Conservation (phyloP, 2,113 vertebrate species). For the Pardalotus punctatus region DNA sequence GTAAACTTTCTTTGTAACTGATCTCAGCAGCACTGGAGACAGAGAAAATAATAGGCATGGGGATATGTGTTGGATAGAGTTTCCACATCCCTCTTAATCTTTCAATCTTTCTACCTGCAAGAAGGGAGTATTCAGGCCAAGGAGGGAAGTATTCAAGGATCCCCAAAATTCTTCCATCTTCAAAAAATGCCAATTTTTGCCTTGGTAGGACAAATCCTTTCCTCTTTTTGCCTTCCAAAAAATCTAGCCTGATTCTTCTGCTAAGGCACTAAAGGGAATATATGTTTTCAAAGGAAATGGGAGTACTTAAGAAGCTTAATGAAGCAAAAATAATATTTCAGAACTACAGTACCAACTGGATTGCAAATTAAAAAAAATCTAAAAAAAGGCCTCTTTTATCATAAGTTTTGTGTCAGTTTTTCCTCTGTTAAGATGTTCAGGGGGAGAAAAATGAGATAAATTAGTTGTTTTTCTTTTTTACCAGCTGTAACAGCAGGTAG, state of each 20-base stretch:
- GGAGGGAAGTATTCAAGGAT: background rate
- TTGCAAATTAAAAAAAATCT: background rate
- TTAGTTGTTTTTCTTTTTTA: slow-evolving; percentile 26
- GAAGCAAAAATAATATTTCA: background rate
- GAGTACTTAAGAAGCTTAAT: slow-evolving; percentile 3
- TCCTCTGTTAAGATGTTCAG: slow-evolving; percentile 5
- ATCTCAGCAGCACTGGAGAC: background rate
- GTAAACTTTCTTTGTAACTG: background rate
- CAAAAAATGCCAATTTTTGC: background rate
- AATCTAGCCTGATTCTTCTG: background rate
- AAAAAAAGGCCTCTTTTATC: background rate
- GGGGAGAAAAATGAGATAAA: slow-evolving; percentile 33
- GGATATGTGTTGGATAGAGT: background rate
- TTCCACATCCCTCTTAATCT: background rate
- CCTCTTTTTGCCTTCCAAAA: background rate
- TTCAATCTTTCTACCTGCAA: background rate
- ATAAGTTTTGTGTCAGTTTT: slow-evolving; percentile 4
- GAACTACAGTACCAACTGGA: background rate
- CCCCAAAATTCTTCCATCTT: background rate
- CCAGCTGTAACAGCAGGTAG: slow-evolving; percentile 26
- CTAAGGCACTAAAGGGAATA: background rate
- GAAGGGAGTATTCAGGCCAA: background rate
- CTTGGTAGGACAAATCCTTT: background rate
- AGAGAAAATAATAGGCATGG: background rate
- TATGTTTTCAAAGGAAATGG: background rate